Evolutionary conservation across 2,888 invertebrate genomes (phyloP), one percentile per base, ranked within the genome.

Genomic region (Agriopis marginaria): DNA sequence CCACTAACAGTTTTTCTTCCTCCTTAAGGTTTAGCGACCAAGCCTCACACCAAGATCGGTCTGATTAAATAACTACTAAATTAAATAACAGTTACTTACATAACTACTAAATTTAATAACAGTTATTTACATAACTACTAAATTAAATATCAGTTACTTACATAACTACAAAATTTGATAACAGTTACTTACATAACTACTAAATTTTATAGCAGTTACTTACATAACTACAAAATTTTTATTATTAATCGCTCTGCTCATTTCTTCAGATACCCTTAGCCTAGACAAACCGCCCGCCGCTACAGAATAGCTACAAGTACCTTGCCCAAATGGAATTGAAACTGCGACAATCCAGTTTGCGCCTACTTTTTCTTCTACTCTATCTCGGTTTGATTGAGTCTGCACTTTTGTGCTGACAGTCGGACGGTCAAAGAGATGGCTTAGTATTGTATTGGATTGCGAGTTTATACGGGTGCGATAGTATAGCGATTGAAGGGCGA

Each of bases 321-420:
- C 74, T 74, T 79, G 77, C 85, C 78, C 83, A 90, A 92, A 92
- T 90, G 88, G 87, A 92, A 93, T 92, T 91, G 92, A 88, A 92
- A 87, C 90, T 81, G 90, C 89, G 88, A 91, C 90, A 88, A 88
- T 87, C 86, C 81, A 87, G 87, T 89, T 89, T 87, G 82, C 81
- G 75, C 77, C 74, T 78, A 81, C 86, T 89, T 86, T 90, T 91
- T 88, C 88, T 89, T 88, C 81, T 82, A 82, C 83, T 79, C 83
- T 81, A 80, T 80, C 83, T 83, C 83, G 82, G 83, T 87, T 90
- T 91, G 92, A 93, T 92, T 89, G 91, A 91, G 88, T 87, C 85
- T 77, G 78, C 82, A 82, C 83, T 84, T 84, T 84, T 82, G 81
- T 80, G 82, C 81, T 81, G 84, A 82, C 82, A 79, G 74, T 76